phyloP scores from a whole-genome alignment of 2,113 vertebrate genomes.

The Enhydra lutris region DNA sequence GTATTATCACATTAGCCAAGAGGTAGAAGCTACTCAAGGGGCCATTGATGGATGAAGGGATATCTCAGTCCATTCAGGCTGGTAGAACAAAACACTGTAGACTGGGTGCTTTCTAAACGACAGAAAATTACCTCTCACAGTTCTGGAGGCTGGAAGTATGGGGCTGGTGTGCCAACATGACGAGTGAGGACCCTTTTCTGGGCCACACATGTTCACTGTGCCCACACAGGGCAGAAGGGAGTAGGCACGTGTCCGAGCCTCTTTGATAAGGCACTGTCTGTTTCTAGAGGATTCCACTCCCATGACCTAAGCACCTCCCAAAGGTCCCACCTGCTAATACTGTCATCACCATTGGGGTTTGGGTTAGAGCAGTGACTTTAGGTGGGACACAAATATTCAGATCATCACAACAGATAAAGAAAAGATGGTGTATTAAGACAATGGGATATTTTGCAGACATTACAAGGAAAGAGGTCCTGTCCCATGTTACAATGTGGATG shows the following conservation, averaged over 20 bases:
- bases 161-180: not conserved
- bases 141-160: not conserved
- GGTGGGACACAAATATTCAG: too few species aligned
- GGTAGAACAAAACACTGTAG: not conserved
- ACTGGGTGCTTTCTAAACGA: not conserved
- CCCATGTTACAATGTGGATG: too few species aligned
- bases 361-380: too few species aligned
- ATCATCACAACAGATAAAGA: too few species aligned
- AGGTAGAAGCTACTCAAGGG: too few species aligned
- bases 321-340: not conserved
- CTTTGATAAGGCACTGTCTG: not conserved
- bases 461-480: too few species aligned
- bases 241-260: not conserved
- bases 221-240: not conserved
- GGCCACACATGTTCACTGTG: not conserved
- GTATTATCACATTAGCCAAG: not conserved
- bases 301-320: not conserved
- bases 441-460: too few species aligned
- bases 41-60: not conserved
- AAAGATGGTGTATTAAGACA: too few species aligned
- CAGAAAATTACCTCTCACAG: not conserved
- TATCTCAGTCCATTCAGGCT: not conserved
- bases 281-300: not conserved
- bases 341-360: too few species aligned
- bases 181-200: not conserved